A percentile compares a stretch with the other conserved stretches of the same genome.
These are phyloP conservation scores for Atethmia centrago DNA, from an alignment of 2,888 invertebrate species.

Conservation along the genomic window DNA sequence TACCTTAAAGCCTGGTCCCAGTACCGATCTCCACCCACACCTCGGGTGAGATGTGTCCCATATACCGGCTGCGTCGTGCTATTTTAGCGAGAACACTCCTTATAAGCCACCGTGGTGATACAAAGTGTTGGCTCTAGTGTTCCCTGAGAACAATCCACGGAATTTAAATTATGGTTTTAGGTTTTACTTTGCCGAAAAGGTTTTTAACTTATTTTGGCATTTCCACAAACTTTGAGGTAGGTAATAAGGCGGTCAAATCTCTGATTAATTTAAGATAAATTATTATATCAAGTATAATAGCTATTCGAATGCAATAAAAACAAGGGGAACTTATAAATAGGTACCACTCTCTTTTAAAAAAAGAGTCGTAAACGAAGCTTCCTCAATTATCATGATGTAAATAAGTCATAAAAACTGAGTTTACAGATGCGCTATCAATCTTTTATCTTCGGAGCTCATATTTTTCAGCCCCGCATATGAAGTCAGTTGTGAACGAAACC, in stretches of 20 bases:
- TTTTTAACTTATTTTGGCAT: neutral
- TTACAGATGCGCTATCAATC: no score
- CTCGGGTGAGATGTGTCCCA: conserved; percentile 65
- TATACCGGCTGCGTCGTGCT: conserved; percentile 61
- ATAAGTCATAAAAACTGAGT: no score
- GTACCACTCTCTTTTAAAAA: no score
- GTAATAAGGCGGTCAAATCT: neutral
- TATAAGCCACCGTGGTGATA: conserved; percentile 47
- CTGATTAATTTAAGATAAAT: neutral
- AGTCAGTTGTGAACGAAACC: no score
- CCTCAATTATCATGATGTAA: no score
- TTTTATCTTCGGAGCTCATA: no score
- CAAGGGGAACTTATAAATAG: no score
- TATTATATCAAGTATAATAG: neutral
- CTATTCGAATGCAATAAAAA: no score
- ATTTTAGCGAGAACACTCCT: conserved; percentile 63
- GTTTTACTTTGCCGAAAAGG: neutral
- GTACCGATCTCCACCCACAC: conserved; percentile 61
- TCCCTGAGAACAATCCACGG: neutral
- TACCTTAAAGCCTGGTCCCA: conserved; percentile 28
- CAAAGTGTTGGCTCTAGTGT: conserved; percentile 33
- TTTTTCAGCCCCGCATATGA: no score
- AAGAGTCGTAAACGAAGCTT: no score
- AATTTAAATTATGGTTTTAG: neutral
- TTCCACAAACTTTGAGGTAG: neutral